phyloP scores from a whole-genome alignment of 2,113 vertebrate genomes.

The Ranitomeya variabilis region DNA sequence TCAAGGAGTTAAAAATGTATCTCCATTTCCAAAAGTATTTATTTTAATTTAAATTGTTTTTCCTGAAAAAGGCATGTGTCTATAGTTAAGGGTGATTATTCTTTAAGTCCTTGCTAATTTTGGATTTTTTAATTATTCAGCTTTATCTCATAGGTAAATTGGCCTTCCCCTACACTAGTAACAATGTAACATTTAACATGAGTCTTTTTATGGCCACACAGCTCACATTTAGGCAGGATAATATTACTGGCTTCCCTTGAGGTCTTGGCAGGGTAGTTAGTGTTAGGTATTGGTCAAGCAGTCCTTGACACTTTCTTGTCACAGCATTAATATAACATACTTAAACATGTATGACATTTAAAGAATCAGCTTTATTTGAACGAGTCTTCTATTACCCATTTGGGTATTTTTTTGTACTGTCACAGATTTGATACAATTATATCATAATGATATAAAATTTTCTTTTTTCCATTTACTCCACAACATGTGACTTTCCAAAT shows the following conservation, averaged over 20 bases:
- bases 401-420: background rate
- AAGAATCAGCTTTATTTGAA: background rate
- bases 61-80: background rate
- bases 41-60: background rate
- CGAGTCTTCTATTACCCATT: background rate
- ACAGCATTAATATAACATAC: background rate
- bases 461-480: background rate
- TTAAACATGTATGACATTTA: background rate
- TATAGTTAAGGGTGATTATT: background rate
- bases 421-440: background rate
- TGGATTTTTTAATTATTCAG: background rate
- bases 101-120: background rate
- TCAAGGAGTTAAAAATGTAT: background rate
- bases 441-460: background rate
- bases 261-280: conserved; percentile 31
- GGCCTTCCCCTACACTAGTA: background rate
- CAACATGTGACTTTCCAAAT: background rate
- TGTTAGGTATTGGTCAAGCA: conserved; percentile 39
- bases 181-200: conserved; percentile 35
- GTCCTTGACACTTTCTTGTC: background rate
- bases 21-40: background rate
- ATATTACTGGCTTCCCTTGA: conserved; percentile 30
- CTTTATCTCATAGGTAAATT: background rate
- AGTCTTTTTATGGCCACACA: conserved; percentile 23
- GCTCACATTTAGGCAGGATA: conserved; percentile 29